Conservation (phyloP, 1,140 invertebrate genomes). For the Apis dorsata region DNA sequence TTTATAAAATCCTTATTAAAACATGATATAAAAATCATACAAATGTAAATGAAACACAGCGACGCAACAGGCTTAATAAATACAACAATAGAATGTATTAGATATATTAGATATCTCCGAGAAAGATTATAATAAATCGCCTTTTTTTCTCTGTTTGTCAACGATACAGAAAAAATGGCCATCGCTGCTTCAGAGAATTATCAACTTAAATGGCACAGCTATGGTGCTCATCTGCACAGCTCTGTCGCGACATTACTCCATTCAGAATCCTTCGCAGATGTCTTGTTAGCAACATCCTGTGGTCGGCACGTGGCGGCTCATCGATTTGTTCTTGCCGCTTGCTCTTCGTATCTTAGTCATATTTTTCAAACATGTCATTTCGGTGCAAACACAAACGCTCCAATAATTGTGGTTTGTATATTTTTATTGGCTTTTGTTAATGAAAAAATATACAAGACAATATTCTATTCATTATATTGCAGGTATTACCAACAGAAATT, state of each 20-base stretch:
- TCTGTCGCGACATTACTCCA: slow-evolving; percentile 89
- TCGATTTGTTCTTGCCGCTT: slow-evolving; percentile 91
- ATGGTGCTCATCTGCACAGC: slow-evolving; percentile 88
- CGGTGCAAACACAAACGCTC: slow-evolving; percentile 78
- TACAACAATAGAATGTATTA: not conserved
- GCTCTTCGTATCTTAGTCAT: slow-evolving; percentile 83
- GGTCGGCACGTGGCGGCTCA: slow-evolving; percentile 91
- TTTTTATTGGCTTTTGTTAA: not conserved
- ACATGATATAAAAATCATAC: not conserved
- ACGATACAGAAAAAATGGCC: slow-evolving; percentile 75
- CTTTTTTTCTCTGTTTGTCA: slow-evolving; percentile 9
- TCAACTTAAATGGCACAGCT: slow-evolving; percentile 92
- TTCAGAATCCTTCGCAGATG: slow-evolving; percentile 91
- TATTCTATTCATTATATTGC: slow-evolving; percentile 16
- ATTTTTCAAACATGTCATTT: slow-evolving; percentile 80
- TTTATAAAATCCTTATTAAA: not conserved
- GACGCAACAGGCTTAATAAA: slow-evolving; percentile 43
- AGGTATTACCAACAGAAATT: slow-evolving; percentile 90
- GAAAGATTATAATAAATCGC: not conserved
- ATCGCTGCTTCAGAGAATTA: slow-evolving; percentile 86
- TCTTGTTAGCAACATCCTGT: slow-evolving; percentile 89
- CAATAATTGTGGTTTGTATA: slow-evolving; percentile 75
- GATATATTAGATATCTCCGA: not conserved
- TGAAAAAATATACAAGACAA: not conserved
- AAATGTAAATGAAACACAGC: not conserved